Evolutionary conservation across 2,888 invertebrate species (phyloP).

Genomic region (Leptinotarsa haldemani): DNA sequence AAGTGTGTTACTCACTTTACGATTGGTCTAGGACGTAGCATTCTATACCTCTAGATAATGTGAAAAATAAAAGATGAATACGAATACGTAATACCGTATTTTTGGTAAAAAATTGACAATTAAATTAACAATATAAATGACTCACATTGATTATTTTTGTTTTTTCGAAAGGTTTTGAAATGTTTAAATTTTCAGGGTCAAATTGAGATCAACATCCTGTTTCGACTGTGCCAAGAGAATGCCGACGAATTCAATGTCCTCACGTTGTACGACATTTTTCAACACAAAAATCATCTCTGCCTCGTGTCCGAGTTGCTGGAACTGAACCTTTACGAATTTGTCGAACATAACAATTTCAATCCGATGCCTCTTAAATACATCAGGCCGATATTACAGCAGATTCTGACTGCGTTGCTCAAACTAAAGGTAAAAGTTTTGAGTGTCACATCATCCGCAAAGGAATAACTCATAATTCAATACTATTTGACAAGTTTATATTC

Average conservation of each 20-base stretch:
- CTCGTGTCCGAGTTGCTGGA: constrained; percentile 99
- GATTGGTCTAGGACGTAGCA: no score
- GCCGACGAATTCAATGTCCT: constrained; percentile 99
- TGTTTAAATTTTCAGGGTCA: constrained; percentile 75
- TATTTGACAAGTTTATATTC: no score
- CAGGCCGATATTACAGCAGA: constrained; percentile 98
- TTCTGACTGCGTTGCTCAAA: constrained; percentile 87
- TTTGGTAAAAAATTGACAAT: no score
- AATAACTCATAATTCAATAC: no score
- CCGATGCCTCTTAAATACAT: constrained; percentile 98
- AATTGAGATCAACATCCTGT: constrained; percentile 97
- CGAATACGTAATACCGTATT: no score
- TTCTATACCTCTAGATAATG: no score
- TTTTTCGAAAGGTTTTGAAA: no score
- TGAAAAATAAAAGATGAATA: no score
- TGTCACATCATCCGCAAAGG: not conserved
- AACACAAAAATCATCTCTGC: constrained; percentile 99
- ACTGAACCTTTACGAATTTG: constrained; percentile 99
- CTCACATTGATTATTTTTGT: no score
- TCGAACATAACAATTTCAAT: constrained; percentile 99
- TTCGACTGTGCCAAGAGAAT: constrained; percentile 94
- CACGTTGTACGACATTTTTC: constrained; percentile 99
- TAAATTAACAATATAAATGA: no score
- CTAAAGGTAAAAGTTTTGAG: constrained; percentile 75
- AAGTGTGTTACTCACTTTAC: no score